Conservation (phyloP, 2,888 invertebrate genomes). For the Prosopocoilus inquinatus region DNA sequence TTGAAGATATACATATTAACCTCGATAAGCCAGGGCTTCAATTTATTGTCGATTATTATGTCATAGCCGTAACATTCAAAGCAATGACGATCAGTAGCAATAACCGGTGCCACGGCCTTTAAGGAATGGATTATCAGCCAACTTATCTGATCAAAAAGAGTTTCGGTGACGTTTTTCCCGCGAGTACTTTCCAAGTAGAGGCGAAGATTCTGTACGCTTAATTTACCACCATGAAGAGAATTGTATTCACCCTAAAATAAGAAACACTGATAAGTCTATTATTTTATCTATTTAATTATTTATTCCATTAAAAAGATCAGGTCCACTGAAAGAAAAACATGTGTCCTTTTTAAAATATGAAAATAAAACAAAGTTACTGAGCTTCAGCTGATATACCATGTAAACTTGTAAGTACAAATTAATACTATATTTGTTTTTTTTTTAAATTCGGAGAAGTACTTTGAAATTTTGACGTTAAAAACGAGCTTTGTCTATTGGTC, state of each 20-base stretch:
- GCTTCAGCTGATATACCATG: no score
- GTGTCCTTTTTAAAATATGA: no score
- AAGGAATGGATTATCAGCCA: slow-evolving; percentile 91
- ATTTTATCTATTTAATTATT: no score
- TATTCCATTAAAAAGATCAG: no score
- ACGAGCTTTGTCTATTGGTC: no score
- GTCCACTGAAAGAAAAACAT: no score
- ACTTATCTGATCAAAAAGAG: slow-evolving; percentile 82
- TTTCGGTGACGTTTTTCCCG: slow-evolving; percentile 85
- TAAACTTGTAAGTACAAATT: no score
- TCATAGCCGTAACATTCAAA: slow-evolving; percentile 96
- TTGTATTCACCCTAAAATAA: slow-evolving; percentile 82
- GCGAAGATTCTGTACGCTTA: slow-evolving; percentile 87
- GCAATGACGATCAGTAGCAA: slow-evolving; percentile 90
- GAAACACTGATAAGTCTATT: no score
- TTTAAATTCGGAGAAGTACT: no score
- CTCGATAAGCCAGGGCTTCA: slow-evolving; percentile 93
- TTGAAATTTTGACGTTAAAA: no score
- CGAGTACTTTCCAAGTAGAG: slow-evolving; percentile 88
- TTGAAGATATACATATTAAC: slow-evolving; percentile 42
- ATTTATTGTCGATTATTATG: slow-evolving; percentile 89
- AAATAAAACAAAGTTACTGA: no score
- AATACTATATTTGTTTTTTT: no score
- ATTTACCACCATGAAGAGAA: slow-evolving; percentile 89
- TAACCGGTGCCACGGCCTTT: slow-evolving; percentile 88